Conservation (phyloP, 2,113 vertebrate genomes). For the Cyphomyrus discorhynchus region DNA sequence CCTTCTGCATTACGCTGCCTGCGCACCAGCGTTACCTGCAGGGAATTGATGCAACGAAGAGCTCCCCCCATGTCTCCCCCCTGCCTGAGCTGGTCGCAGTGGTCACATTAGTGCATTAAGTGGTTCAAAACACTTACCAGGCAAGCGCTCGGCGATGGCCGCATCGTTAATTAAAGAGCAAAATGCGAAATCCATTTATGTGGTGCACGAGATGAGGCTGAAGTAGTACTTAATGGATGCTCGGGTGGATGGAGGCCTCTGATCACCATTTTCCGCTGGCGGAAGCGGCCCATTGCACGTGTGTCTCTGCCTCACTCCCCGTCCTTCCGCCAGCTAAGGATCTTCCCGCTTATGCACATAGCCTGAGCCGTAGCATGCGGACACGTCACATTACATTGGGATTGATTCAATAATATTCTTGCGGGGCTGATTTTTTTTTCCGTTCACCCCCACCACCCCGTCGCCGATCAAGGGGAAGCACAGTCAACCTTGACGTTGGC, state of each 20-base stretch:
- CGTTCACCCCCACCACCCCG: neutral
- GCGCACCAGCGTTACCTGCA: neutral
- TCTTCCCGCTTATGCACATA: no score
- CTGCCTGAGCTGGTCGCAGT: neutral
- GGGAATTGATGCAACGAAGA: neutral
- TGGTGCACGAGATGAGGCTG: neutral
- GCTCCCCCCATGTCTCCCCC: neutral
- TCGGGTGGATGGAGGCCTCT: neutral
- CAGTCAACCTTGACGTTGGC: neutral
- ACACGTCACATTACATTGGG: neutral
- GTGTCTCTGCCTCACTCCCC: neutral
- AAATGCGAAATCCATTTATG: slow-evolving; percentile 15
- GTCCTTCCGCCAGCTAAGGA: neutral
- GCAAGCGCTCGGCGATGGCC: neutral
- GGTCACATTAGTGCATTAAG: slow-evolving; percentile 15
- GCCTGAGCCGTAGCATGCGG: neutral
- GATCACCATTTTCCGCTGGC: neutral
- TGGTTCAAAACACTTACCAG: neutral
- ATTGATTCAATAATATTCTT: slow-evolving; percentile 4
- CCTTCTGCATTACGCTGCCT: neutral
- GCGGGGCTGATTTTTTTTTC: no score
- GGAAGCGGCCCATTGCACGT: neutral
- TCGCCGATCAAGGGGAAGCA: neutral
- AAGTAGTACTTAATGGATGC: neutral
- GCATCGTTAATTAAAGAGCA: slow-evolving; percentile 14